phyloP scores from a whole-genome alignment of 2,113 vertebrate genomes.

The Tursiops truncatus region DNA sequence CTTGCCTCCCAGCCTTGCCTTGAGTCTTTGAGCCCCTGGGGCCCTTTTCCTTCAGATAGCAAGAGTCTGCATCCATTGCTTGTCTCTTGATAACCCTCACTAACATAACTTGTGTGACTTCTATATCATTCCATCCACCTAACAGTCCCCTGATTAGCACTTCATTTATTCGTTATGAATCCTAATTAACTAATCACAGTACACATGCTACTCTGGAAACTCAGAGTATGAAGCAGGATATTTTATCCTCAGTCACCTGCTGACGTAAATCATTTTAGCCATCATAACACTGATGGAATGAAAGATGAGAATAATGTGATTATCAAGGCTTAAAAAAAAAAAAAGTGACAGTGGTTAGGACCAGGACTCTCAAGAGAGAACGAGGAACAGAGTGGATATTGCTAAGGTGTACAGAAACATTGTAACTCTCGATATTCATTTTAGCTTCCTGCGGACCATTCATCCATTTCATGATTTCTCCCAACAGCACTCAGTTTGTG shows the following conservation, averaged over 20 bases:
- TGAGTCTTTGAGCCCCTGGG: neutral
- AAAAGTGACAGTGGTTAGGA: neutral
- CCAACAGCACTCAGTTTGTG: neutral
- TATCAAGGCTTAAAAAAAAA: neutral
- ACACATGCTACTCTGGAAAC: neutral
- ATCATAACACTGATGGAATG: neutral
- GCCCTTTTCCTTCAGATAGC: neutral
- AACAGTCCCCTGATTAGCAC: neutral
- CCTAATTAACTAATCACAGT: neutral
- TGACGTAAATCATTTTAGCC: constrained; percentile 14
- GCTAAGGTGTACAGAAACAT: neutral
- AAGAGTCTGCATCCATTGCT: neutral
- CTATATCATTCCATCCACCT: neutral
- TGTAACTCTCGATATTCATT: neutral
- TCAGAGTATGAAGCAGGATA: neutral
- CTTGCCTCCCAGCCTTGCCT: neutral
- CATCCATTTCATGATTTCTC: neutral
- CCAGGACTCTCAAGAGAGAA: neutral
- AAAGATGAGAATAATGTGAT: neutral
- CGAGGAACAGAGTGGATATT: neutral
- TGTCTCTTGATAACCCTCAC: neutral
- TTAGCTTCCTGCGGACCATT: neutral
- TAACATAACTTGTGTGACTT: neutral
- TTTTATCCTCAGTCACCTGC: neutral
- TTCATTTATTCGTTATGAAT: neutral